Conservation (phyloP, 2,888 invertebrate genomes). For the Gymnosoma rotundatum region DNA sequence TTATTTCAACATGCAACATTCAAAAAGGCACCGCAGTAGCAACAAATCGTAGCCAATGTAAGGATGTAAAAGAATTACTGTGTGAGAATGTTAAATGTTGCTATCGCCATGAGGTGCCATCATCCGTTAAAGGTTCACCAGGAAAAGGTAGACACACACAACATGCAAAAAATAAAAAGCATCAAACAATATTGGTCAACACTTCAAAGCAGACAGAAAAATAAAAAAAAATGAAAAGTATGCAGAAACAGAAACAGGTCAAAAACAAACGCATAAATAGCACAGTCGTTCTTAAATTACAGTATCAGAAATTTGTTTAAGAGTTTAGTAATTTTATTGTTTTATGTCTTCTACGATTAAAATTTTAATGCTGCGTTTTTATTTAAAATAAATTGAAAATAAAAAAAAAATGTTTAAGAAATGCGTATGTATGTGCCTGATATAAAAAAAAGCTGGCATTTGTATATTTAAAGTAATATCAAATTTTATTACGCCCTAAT, state of each 20-base stretch:
- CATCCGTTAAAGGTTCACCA: slow-evolving; percentile 29
- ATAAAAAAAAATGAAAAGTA: not conserved
- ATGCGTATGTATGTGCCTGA: too few relatives aligned
- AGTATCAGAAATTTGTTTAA: not conserved
- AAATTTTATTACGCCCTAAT: too few relatives aligned
- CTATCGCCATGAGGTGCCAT: slow-evolving; percentile 30
- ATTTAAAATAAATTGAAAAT: too few relatives aligned
- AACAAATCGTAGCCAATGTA: not conserved
- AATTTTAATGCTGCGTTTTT: too few relatives aligned
- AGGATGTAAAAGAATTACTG: too few relatives aligned
- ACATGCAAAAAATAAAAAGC: not conserved
- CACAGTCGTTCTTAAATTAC: not conserved
- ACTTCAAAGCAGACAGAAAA: not conserved
- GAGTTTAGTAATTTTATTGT: not conserved
- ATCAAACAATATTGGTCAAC: slow-evolving; percentile 20
- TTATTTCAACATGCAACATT: slow-evolving; percentile 22
- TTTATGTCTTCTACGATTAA: not conserved
- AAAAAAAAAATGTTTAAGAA: too few relatives aligned
- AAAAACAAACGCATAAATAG: slow-evolving; percentile 17
- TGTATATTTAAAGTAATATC: too few relatives aligned
- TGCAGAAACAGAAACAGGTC: slow-evolving; percentile 15
- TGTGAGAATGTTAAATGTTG: slow-evolving; percentile 24
- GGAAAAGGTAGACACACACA: slow-evolving; percentile 14
- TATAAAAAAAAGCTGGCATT: too few relatives aligned
- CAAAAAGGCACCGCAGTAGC: slow-evolving; percentile 3